phyloP scores from a whole-genome alignment of 2,888 invertebrate species.

The Plebejus anna region DNA sequence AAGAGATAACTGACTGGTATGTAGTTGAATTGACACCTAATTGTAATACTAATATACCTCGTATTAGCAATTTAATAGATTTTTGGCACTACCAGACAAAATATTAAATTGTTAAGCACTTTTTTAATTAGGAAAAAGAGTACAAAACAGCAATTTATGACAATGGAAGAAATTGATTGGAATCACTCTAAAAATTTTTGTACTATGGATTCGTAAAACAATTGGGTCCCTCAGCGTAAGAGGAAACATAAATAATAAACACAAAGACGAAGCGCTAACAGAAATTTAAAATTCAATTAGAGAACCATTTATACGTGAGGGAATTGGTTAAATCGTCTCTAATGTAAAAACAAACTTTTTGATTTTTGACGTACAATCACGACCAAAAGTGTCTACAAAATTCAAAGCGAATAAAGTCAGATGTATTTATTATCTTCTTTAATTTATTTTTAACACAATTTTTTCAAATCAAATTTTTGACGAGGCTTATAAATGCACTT shows the following conservation, averaged over 20 bases:
- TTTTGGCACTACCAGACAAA: neutral
- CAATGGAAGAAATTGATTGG: neutral
- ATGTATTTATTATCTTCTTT: too few relatives aligned
- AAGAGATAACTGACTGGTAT: neutral
- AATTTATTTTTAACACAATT: too few relatives aligned
- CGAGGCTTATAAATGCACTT: too few relatives aligned
- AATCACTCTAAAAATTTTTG: neutral
- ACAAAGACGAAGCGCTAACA: slow-evolving; percentile 30
- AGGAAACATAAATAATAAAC: slow-evolving; percentile 29
- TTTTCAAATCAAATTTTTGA: too few relatives aligned
- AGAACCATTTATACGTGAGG: slow-evolving; percentile 47
- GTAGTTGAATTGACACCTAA: neutral
- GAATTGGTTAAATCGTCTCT: slow-evolving; percentile 36
- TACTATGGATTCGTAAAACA: slow-evolving; percentile 16
- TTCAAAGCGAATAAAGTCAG: neutral
- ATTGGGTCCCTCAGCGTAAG: slow-evolving; percentile 18
- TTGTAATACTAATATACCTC: neutral
- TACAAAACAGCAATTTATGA: neutral
- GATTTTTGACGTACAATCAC: slow-evolving; percentile 27
- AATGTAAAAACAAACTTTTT: slow-evolving; percentile 36
- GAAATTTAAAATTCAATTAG: slow-evolving; percentile 53
- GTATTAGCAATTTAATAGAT: neutral
- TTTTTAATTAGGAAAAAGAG: neutral
- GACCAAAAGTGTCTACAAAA: slow-evolving; percentile 6
- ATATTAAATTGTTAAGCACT: neutral